These are phyloP conservation scores for Ciconia maguari DNA, from an alignment of 2,113 vertebrate species.

Conservation along the genomic window DNA sequence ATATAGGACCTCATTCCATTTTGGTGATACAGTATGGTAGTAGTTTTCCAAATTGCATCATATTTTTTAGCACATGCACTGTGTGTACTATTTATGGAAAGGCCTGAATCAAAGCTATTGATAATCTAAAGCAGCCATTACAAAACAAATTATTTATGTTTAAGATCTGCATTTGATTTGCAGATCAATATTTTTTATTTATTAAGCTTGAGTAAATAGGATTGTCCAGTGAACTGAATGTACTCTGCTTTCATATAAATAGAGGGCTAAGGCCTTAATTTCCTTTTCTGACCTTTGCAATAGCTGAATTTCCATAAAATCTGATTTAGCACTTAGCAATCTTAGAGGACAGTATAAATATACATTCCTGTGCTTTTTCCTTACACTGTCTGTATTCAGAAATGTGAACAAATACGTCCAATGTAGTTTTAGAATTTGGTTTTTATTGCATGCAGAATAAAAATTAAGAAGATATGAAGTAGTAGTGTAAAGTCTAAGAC, in stretches of 20 bases:
- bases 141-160: neutral
- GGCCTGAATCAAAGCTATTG: neutral
- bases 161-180: neutral
- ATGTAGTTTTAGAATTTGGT: neutral
- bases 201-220: neutral
- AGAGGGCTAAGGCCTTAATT: neutral
- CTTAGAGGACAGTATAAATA: neutral
- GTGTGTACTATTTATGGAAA: neutral
- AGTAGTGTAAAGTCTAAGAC: neutral
- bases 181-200: neutral
- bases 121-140: neutral
- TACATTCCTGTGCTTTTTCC: neutral
- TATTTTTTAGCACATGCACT: neutral
- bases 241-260: neutral
- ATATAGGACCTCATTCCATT: neutral
- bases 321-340: neutral
- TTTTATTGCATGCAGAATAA: neutral
- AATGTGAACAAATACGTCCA: neutral
- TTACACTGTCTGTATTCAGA: neutral
- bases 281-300: neutral
- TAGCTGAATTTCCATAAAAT: neutral
- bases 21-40: neutral
- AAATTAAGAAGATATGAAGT: neutral
- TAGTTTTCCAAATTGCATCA: neutral
- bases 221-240: neutral